Percentiles rank a stretch among this genome's conserved stretches.
Evolutionary conservation across 2,888 invertebrate species (phyloP).

Genomic region (Euphydryas editha): DNA sequence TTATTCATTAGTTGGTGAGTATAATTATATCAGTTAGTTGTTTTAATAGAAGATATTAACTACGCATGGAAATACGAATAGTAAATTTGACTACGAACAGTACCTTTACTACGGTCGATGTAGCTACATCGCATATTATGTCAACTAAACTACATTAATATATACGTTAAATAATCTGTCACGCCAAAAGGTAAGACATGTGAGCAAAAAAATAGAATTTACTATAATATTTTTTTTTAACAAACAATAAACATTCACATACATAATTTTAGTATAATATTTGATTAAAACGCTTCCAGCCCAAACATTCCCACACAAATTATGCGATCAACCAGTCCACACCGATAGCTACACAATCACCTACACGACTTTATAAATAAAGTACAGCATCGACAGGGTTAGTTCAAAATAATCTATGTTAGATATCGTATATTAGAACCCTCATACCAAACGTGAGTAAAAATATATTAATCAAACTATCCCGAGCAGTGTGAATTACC

Average conservation of each 20-base stretch:
- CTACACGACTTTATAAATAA: constrained; percentile 56
- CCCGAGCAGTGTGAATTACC: constrained; percentile 79
- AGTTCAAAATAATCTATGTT: constrained; percentile 60
- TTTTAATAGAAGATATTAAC: constrained; percentile 28
- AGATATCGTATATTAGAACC: constrained; percentile 62
- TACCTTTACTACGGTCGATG: constrained; percentile 24
- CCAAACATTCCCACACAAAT: constrained; percentile 49
- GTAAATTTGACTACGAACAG: constrained; percentile 17
- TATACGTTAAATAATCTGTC: constrained; percentile 46
- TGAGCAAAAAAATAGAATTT: constrained; percentile 59
- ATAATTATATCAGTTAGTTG: constrained; percentile 21
- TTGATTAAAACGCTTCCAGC: constrained; percentile 16
- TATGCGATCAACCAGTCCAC: constrained; percentile 56
- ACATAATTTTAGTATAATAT: constrained; percentile 15
- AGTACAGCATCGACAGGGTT: constrained; percentile 60
- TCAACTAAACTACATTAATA: constrained; percentile 11
- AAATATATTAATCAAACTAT: constrained; percentile 72
- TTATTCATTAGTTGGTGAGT: constrained; percentile 51
- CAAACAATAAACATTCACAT: constrained; percentile 26
- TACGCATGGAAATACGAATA: constrained; percentile 28
- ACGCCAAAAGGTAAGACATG: constrained; percentile 80
- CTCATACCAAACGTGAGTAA: constrained; percentile 76
- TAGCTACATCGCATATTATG: constrained; percentile 19
- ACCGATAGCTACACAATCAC: constrained; percentile 57
- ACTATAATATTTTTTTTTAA: constrained; percentile 23